Evolutionary conservation across 64 coral and sea anemone species (phyloP).

Genomic region (Pachyseris speciosa): DNA sequence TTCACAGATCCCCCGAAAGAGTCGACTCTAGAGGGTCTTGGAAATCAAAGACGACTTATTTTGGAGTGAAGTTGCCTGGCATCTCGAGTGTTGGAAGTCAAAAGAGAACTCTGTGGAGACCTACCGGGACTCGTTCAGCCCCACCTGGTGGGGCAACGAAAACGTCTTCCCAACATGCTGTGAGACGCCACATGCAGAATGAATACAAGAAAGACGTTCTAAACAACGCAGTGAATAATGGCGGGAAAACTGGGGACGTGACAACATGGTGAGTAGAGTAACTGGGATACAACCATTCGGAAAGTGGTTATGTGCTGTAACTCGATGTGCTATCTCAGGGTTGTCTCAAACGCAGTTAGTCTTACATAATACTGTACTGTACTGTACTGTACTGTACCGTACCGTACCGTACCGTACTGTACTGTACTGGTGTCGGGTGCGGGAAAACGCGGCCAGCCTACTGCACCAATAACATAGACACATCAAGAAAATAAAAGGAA

Average conservation of each 20-base stretch:
- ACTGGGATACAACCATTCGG: background rate
- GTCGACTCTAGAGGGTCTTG: constrained; percentile 61
- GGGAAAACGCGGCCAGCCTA: no score
- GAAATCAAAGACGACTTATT: constrained; percentile 90
- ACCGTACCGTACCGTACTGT: no score
- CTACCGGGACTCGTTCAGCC: constrained; percentile 63
- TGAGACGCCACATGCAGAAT: constrained; percentile 98
- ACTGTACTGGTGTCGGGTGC: no score
- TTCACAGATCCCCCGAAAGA: constrained; percentile 34
- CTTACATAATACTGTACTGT: no score
- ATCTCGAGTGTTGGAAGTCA: constrained; percentile 37
- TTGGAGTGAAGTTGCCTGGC: constrained; percentile 87
- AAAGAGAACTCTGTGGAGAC: constrained; percentile 26
- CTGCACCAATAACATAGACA: no score
- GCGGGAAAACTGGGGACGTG: background rate
- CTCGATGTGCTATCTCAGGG: no score
- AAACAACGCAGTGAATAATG: background rate
- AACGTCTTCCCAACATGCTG: constrained; percentile 69
- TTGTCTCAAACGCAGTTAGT: no score
- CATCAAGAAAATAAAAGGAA: no score
- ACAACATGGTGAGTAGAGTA: constrained; percentile 67
- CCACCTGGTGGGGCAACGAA: constrained; percentile 68
- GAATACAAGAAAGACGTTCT: constrained; percentile 64
- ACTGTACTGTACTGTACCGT: no score
- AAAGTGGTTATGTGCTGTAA: background rate